These are phyloP conservation scores for Acromyrmex heyeri DNA, from an alignment of 1,140 invertebrate genomes.

Conservation along the genomic window DNA sequence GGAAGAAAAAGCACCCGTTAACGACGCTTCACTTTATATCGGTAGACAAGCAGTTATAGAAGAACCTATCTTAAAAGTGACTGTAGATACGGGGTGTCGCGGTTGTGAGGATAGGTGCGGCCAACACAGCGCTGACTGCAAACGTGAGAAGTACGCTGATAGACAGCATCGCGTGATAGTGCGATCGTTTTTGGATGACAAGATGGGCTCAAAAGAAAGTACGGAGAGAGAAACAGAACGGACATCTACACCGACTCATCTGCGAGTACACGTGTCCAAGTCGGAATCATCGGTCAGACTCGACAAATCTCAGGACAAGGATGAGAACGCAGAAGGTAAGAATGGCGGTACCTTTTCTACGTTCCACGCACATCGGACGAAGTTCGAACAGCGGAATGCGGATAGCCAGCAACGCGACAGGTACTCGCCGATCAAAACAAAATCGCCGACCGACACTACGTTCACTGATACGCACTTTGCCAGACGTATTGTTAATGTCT, in stretches of 20 bases:
- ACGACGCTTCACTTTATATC: conserved; percentile 68
- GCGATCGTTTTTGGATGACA: conserved; percentile 22
- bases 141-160: conserved; percentile 28
- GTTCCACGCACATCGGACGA: conserved; percentile 74
- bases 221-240: conserved; percentile 30
- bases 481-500: conserved; percentile 75
- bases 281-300: conserved; percentile 37
- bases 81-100: conserved; percentile 78
- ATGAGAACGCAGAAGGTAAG: conserved; percentile 29
- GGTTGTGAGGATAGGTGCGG: conserved; percentile 77
- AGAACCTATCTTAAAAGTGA: conserved; percentile 81
- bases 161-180: conserved; percentile 67
- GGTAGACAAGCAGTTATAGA: conserved; percentile 79
- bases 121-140: conserved; percentile 58
- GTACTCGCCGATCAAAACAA: conserved; percentile 61
- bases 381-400: conserved; percentile 71
- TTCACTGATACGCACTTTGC: conserved; percentile 77
- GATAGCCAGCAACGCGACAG: conserved; percentile 55
- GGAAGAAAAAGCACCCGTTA: conserved; percentile 49
- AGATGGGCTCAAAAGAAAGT: background rate
- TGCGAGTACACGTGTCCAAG: conserved; percentile 55
- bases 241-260: conserved; percentile 58
- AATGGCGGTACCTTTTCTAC: conserved; percentile 69
- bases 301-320: conserved; percentile 19
- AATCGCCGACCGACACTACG: conserved; percentile 64